Percentiles rank a stretch among this genome's conserved stretches.
These are phyloP conservation scores for Syngnathus typhle DNA, from an alignment of 2,113 vertebrate species.

Conservation along the genomic window DNA sequence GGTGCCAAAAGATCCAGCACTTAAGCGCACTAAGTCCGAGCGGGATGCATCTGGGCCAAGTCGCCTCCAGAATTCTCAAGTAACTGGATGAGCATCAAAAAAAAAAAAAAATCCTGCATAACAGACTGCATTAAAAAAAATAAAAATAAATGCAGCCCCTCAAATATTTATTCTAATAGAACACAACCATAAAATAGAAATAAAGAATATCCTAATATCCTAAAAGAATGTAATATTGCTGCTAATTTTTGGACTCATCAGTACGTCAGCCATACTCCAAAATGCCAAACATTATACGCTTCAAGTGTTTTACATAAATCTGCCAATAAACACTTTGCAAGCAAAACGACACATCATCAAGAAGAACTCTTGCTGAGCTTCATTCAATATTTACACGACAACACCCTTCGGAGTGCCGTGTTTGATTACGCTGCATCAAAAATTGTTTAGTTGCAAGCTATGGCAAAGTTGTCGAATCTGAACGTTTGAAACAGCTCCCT, in stretches of 20 bases:
- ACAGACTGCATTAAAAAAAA: conserved; percentile 28
- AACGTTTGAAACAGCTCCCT: conserved; percentile 6
- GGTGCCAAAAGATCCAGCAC: conserved; percentile 11
- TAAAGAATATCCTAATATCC: too few relatives aligned
- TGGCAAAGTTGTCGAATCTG: background rate
- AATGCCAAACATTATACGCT: background rate
- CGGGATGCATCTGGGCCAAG: conserved; percentile 26
- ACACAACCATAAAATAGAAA: too few relatives aligned
- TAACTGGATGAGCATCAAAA: conserved; percentile 35
- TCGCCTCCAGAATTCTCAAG: conserved; percentile 22
- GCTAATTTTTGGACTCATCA: background rate
- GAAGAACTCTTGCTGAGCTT: conserved; percentile 18
- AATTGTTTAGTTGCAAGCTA: conserved; percentile 12
- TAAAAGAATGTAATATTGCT: background rate
- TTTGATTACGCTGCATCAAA: conserved; percentile 25
- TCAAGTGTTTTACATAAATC: conserved; percentile 2
- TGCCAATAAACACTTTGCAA: conserved; percentile 43
- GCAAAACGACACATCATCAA: conserved; percentile 48
- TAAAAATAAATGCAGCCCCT: background rate
- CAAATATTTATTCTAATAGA: background rate
- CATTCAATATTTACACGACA: conserved; percentile 45
- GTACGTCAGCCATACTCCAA: background rate
- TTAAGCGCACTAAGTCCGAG: conserved; percentile 22
- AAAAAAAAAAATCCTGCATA: conserved; percentile 46
- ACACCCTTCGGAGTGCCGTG: conserved; percentile 13